Evolutionary conservation across 2,797 vertebrate genomes (phyloP), one percentile per base, ranked within the genome.

Genomic region (Caiman crocodilus): DNA sequence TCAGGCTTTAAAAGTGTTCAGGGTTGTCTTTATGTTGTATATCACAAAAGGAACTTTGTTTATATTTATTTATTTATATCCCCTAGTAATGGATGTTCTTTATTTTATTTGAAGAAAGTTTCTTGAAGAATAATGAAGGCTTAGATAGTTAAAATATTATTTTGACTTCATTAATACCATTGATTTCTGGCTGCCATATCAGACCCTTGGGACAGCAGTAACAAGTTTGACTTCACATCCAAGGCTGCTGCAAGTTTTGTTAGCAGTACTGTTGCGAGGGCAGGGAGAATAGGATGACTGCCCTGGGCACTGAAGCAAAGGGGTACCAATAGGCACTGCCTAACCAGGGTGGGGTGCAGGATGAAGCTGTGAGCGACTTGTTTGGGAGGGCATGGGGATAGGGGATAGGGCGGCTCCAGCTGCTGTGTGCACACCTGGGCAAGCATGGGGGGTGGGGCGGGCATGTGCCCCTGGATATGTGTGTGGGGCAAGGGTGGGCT

Each of bases 41-140:
- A 32, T 20, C 65, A 21, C 17, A 69, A 21, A 69, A 69, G 65
- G 30, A 69, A 20, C 9, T 69, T 69, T n/a, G 18, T 69, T 35
- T 69, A 20, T 30, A 69, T 30, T 12, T 32, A 4, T 35, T 20
- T n/a, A 69, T 30, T n/a, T 55, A 32, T 94, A 92, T 85, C 65
- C 55, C 73, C 80, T 57, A 67, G 73, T 87, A 84, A 88, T 81
- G 89, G 63, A 9, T 18, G 61, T 59, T 28, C 4, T 79, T 93
- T 85, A 76, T 81, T 88, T 35, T 83, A 67, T 93, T 87, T 92
- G 73, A 82, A 88, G 79, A 92, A 91, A 90, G 67, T 86, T 88
- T n/a, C 94, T 95, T 79, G 76, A 26, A 92, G 91, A 82, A 69
- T 26, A 81, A 84, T 94, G 77, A 88, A 96, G 94, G 92, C 95